A percentile compares a stretch with the other conserved stretches of the same genome.
phyloP scores from a whole-genome alignment of 2,113 vertebrate genomes.

The Ammospiza caudacuta region DNA sequence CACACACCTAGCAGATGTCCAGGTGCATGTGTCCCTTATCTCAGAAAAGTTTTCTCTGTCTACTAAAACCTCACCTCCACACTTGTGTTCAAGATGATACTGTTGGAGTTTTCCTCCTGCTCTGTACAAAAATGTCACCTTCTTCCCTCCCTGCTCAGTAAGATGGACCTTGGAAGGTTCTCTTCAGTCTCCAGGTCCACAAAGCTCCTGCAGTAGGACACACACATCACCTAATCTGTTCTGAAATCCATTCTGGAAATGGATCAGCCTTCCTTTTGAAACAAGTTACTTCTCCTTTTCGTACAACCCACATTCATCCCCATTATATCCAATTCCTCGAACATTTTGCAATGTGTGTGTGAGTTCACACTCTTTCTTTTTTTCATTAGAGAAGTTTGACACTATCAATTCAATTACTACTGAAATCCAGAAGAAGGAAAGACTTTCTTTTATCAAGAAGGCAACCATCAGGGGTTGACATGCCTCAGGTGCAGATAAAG shows the following conservation, averaged over 20 bases:
- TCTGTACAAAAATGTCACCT: not conserved
- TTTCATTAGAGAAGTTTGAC: not conserved
- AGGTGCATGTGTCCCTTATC: not conserved
- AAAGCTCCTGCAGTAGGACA: not conserved
- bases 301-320: not conserved
- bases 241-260: not conserved
- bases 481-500: not conserved
- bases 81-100: rapidly evolving
- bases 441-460: not conserved
- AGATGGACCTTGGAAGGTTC: not conserved
- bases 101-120: not conserved
- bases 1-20: not conserved
- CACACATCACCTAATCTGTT: not conserved
- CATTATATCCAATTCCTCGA: not conserved
- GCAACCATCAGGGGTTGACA: not conserved
- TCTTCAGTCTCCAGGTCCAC: not conserved
- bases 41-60: not conserved
- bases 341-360: not conserved
- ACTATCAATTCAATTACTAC: not conserved
- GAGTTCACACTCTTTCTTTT: not conserved
- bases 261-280: not conserved
- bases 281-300: not conserved
- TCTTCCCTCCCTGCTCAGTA: not conserved
- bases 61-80: rapidly evolving
- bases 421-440: not conserved